These are phyloP conservation scores for Chydorus sphaericus DNA, from an alignment of 2,888 invertebrate genomes.

Conservation along the genomic window DNA sequence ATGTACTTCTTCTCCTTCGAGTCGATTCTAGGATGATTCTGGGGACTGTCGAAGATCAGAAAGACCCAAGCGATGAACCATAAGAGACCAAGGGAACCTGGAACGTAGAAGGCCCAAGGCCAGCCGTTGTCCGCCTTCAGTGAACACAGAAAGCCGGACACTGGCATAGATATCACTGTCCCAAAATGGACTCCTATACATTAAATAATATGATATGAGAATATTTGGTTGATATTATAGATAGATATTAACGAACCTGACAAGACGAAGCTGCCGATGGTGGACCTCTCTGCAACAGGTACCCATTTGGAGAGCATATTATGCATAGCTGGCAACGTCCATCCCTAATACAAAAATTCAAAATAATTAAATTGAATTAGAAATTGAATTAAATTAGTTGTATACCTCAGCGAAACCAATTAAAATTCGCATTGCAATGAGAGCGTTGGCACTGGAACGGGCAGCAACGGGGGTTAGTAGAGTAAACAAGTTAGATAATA, in stretches of 20 bases:
- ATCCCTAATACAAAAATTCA: too few relatives aligned
- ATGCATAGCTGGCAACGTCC: constrained; percentile 78
- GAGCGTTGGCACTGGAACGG: constrained; percentile 41
- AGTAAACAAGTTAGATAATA: constrained; percentile 67
- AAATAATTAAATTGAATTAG: too few relatives aligned
- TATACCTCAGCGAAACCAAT: constrained; percentile 67
- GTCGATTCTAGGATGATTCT: constrained; percentile 55
- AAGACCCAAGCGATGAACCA: constrained; percentile 32
- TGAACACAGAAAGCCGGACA: constrained; percentile 5
- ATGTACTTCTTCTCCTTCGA: constrained; percentile 47
- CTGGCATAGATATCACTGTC: constrained; percentile 10
- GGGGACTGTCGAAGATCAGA: constrained; percentile 40
- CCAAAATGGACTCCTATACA: constrained; percentile 12
- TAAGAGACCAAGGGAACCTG: constrained; percentile 24
- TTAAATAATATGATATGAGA: too few relatives aligned
- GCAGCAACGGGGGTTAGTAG: constrained; percentile 71
- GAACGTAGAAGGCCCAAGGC: constrained; percentile 26
- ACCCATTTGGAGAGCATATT: constrained; percentile 13
- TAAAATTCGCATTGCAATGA: constrained; percentile 57
- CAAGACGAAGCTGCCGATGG: constrained; percentile 10
- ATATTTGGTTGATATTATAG: too few relatives aligned
- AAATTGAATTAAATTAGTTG: not conserved
- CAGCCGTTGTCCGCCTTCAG: constrained; percentile 19
- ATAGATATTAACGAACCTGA: too few relatives aligned
- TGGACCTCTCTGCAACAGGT: constrained; percentile 6